A percentile compares a stretch with the other conserved stretches of the same genome.
phyloP scores from a whole-genome alignment of 2,113 vertebrate genomes.

The Haplotaxodon microlepis region DNA sequence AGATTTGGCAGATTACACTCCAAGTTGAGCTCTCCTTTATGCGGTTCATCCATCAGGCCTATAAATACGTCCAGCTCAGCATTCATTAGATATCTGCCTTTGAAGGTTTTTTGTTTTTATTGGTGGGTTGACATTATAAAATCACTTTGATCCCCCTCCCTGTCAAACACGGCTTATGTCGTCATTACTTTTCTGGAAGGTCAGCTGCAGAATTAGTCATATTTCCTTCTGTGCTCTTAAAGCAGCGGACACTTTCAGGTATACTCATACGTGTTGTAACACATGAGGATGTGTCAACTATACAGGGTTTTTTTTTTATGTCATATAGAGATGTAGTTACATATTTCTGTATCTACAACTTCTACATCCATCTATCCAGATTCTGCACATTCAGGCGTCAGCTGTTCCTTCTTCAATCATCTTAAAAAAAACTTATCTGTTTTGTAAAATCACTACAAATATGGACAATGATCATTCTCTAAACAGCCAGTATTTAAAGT shows the following conservation, averaged over 20 bases:
- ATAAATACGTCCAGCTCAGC: constrained; percentile 3
- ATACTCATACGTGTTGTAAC: not conserved
- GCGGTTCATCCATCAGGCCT: constrained; percentile 32
- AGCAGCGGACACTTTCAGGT: not conserved
- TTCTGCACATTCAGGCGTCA: not conserved
- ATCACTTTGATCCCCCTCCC: constrained; percentile 23
- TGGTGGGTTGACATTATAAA: constrained; percentile 50
- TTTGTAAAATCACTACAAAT: not conserved
- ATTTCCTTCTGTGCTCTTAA: constrained; percentile 4
- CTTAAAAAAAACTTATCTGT: not conserved
- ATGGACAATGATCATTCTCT: not conserved
- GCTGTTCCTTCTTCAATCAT: not conserved
- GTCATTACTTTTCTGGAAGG: constrained; percentile 18
- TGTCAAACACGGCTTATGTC: not conserved
- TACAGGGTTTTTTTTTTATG: not conserved
- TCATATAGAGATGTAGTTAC: not conserved
- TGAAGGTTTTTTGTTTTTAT: constrained; percentile 41
- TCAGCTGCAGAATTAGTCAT: constrained; percentile 14
- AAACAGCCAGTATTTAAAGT: not conserved
- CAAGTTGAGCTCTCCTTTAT: not conserved
- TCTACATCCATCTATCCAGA: not conserved
- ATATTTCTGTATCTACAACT: not conserved
- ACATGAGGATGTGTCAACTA: not conserved
- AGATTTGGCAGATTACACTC: not conserved
- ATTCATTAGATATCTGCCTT: constrained; percentile 40